Conservation (phyloP, 2,888 invertebrate species). For the Pseudococcus viburni region DNA sequence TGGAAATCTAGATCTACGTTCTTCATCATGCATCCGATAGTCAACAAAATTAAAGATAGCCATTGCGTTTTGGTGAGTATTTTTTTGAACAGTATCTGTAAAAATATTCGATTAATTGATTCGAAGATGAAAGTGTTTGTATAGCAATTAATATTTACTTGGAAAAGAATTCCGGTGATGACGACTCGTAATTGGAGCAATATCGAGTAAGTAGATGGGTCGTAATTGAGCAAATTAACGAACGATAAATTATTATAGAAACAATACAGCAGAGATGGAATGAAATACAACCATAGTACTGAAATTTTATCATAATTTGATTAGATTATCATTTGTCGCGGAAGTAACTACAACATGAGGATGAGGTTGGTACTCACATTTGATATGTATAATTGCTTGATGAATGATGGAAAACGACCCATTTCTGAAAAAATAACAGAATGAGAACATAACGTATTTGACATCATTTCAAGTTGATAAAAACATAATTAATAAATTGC, state of each 20-base stretch:
- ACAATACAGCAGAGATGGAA: conserved; percentile 92
- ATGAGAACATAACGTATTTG: not conserved
- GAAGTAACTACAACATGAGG: not conserved
- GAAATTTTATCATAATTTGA: conserved; percentile 71
- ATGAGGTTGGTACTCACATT: conserved; percentile 9
- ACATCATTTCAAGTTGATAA: too few species aligned
- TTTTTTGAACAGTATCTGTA: conserved; percentile 89
- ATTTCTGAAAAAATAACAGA: conserved; percentile 15
- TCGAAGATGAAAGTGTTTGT: not conserved
- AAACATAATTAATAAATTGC: conserved; percentile 69
- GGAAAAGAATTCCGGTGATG: conserved; percentile 91
- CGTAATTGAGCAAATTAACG: conserved; percentile 89
- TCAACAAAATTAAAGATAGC: conserved; percentile 88
- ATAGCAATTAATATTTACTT: conserved; percentile 76
- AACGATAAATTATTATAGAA: conserved; percentile 95
- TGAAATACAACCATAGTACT: conserved; percentile 88
- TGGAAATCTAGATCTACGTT: conserved; percentile 73
- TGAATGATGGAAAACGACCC: not conserved
- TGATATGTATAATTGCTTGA: conserved; percentile 40
- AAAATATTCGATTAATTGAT: not conserved
- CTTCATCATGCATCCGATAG: conserved; percentile 92
- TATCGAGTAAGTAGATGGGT: conserved; percentile 94
- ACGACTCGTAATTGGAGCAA: conserved; percentile 92
- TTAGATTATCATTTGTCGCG: not conserved
- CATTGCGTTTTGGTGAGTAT: conserved; percentile 86